Conservation (phyloP, 2,113 vertebrate genomes). For the Macaca fascicularis region T2T-MFA8v1.1 NC_088392.1:39313501-39314000, state of each 20-base stretch:
- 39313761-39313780: background rate
- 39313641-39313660: background rate
- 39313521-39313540: background rate
- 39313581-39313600: background rate
- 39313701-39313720: background rate
- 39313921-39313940: background rate
- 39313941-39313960: background rate
- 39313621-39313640: background rate
- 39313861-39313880: too few species aligned
- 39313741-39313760: background rate
- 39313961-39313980: background rate
- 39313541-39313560: background rate
- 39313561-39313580: background rate
- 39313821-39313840: background rate
- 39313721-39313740: background rate
- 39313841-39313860: background rate
- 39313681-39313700: background rate
- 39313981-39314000: fast-evolving
- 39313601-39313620: background rate
- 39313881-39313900: background rate
- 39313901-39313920: background rate
- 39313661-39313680: background rate
- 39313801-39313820: background rate
- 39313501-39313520: background rate
- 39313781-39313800: background rate